Base-by-base conservation (phyloP, 1,140 invertebrate genomes). In the Cotesia glomerata region DNA sequence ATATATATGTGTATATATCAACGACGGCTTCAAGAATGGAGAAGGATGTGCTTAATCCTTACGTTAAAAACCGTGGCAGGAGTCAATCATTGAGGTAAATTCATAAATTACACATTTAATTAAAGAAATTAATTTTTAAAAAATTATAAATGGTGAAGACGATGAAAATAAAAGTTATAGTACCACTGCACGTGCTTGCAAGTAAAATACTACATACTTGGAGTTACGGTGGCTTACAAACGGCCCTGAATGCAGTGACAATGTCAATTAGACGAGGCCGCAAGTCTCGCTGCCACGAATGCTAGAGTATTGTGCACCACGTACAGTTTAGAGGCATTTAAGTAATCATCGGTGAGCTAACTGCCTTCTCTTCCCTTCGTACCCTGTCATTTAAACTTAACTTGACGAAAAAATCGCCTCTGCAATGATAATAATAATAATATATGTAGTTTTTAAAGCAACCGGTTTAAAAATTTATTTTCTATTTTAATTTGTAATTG, bases 231-330 rank as follows among this genome's bases (percentile, higher is more conserved):
- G 63, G 63, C 62, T 72, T 11, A 59, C 39, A 65, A 74, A 74
- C 45, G 77, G 70, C 72, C 69, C 65, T 78, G 77, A 79, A 69
- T 71, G 65, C 54, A 74, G 74, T 76, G 72, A 74, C 76, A 79
- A 72, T 80, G 77, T 79, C 77, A 79, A 80, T 81, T 79, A 79
- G 59, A 72, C 75, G 45, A 74, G 75, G 68, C 72, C 72, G 71
- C 66, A 69, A 69, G 72, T 66, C 51, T 72, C 63, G 70, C 67
- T 63, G 67, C 67, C 49, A 74, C 61, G 51, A 39, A 45, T 45
- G 11, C 5, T 45, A 70, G 62, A 70, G 52, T 51, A 54, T 67
- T 66, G 52, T 62, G 67, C 68, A 69, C 59, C 61, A 69, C 62
- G 39, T 73, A 18, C 69, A 72, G 58, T 72, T 69, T 69, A 72